Percentiles rank a stretch among this genome's conserved stretches.
phyloP scores from a whole-genome alignment of 2,113 vertebrate genomes.

The Gobio gobio region DNA sequence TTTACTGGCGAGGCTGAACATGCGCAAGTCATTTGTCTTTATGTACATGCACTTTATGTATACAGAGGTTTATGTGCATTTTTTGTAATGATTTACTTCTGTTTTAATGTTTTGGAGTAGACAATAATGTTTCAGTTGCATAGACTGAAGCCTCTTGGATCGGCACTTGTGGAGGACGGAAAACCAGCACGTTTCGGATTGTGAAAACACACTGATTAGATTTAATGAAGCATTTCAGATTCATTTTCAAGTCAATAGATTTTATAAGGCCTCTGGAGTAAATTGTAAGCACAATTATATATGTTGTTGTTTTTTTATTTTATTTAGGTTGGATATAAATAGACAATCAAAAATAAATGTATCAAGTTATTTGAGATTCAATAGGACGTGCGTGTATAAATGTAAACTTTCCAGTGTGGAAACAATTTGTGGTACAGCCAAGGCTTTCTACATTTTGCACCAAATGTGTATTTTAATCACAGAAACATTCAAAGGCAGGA shows the following conservation, averaged over 20 bases:
- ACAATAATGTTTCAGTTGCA: neutral
- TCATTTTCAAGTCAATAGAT: conserved; percentile 5
- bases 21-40: conserved; percentile 9
- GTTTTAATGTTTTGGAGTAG: conserved; percentile 13
- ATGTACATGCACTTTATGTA: conserved; percentile 16
- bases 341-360: conserved; percentile 16
- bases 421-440: conserved; percentile 36
- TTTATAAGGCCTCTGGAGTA: conserved; percentile 12
- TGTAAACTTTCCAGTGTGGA: conserved; percentile 39
- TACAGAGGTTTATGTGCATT: neutral
- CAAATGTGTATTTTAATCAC: conserved; percentile 43
- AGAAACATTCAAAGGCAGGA: conserved; percentile 44
- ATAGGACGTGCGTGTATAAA: neutral
- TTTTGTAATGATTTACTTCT: conserved; percentile 14
- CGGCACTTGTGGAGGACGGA: neutral
- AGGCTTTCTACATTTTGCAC: conserved; percentile 33
- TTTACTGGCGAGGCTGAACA: conserved; percentile 8
- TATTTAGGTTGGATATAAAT: neutral
- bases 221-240: conserved; percentile 38
- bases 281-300: neutral
- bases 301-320: neutral
- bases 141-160: conserved; percentile 4
- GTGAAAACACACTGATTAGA: neutral
- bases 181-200: conserved; percentile 13
- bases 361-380: conserved; percentile 13